These are phyloP conservation scores for Leucopsar rothschildi DNA, from an alignment of 2,113 vertebrate species.

Conservation along the genomic window DNA sequence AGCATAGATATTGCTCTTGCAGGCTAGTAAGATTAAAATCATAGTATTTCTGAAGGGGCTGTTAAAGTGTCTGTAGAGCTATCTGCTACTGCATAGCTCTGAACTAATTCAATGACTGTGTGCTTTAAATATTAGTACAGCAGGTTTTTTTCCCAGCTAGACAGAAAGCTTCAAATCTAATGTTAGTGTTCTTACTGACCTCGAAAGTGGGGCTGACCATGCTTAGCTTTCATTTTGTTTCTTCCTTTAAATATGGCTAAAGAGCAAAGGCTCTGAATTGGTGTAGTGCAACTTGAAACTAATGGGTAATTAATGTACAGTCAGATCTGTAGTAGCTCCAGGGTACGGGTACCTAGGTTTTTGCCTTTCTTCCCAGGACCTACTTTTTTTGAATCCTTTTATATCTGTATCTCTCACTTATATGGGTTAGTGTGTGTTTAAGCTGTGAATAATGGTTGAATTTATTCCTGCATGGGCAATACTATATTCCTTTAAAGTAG, in stretches of 20 bases:
- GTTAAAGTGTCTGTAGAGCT: neutral
- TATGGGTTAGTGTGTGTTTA: neutral
- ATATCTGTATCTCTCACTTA: neutral
- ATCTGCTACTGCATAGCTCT: neutral
- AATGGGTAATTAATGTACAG: slow-evolving; percentile 30
- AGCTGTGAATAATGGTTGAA: slow-evolving; percentile 38
- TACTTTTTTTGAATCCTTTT: neutral
- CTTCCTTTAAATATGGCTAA: neutral
- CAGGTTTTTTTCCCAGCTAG: neutral
- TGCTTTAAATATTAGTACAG: neutral
- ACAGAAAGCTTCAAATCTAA: neutral
- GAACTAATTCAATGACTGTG: neutral
- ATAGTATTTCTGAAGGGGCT: slow-evolving; percentile 8
- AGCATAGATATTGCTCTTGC: neutral
- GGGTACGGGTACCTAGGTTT: neutral
- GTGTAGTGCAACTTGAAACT: neutral
- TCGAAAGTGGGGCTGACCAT: neutral
- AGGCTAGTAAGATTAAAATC: neutral
- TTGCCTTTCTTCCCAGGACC: neutral
- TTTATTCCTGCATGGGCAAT: slow-evolving; percentile 30
- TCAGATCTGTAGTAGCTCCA: neutral
- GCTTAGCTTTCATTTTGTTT: neutral
- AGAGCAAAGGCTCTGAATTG: slow-evolving; percentile 17
- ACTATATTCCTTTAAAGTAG: slow-evolving; percentile 51
- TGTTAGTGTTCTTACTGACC: neutral